phyloP scores from a whole-genome alignment of 2,797 vertebrate genomes.

The Catostomus latipinnis region DNA sequence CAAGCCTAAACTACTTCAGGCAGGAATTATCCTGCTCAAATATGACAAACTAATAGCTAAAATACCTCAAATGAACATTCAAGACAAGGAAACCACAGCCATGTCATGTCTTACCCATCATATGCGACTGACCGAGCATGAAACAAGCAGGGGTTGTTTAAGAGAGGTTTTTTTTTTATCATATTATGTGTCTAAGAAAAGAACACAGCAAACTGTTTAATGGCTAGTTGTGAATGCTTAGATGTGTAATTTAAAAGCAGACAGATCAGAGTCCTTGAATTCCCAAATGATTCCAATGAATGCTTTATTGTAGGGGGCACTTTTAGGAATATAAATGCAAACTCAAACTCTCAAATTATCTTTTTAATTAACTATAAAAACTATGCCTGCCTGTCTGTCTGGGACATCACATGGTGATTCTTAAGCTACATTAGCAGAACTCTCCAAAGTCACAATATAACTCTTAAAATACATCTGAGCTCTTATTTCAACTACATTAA shows the following conservation, averaged over 20 bases:
- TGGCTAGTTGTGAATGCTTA: slow-evolving; percentile 45
- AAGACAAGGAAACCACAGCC: not conserved
- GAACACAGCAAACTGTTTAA: slow-evolving; percentile 50
- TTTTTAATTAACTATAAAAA: slow-evolving; percentile 2
- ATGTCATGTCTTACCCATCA: not conserved
- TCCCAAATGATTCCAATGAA: slow-evolving; percentile 7
- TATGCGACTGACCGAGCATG: not conserved
- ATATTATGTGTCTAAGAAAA: slow-evolving; percentile 40
- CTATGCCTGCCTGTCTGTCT: not conserved
- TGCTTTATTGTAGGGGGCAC: slow-evolving; percentile 8
- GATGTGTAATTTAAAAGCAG: slow-evolving; percentile 45
- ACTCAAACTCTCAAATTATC: slow-evolving; percentile 22
- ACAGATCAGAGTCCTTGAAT: slow-evolving; percentile 35
- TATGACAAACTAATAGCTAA: slow-evolving; percentile 32
- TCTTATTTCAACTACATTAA: not conserved
- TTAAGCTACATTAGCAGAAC: too few species aligned
- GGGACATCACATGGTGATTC: too few species aligned
- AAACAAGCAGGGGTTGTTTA: not conserved
- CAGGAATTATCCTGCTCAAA: slow-evolving; percentile 46
- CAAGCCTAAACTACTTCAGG: slow-evolving; percentile 40
- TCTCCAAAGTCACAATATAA: not conserved
- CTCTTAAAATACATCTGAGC: not conserved
- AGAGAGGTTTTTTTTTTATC: not conserved
- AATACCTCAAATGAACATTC: slow-evolving; percentile 21
- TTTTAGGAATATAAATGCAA: slow-evolving; percentile 43